Percentiles rank a stretch among this genome's conserved stretches.
Evolutionary conservation across 2,888 invertebrate species (phyloP).

Genomic region (Odontomyia ornata): DNA sequence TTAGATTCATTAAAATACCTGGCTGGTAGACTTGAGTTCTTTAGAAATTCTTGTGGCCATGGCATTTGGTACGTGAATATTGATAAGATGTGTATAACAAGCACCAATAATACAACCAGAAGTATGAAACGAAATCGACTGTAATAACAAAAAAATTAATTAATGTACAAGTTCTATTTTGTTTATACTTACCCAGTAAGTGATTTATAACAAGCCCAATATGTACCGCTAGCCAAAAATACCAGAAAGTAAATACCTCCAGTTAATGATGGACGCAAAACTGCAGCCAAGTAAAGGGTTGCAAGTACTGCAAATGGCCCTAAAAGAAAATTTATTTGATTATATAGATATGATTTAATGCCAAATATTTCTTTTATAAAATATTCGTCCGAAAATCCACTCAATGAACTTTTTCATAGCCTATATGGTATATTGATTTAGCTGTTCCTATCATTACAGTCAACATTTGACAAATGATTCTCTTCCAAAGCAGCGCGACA

Average conservation of each 20-base stretch:
- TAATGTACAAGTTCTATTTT: neutral
- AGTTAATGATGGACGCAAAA: slow-evolving; percentile 82
- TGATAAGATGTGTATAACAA: slow-evolving; percentile 76
- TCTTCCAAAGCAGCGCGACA: no score
- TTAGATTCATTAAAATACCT: slow-evolving; percentile 66
- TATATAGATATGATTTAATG: no score
- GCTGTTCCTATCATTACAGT: no score
- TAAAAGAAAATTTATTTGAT: slow-evolving; percentile 49
- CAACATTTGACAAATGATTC: no score
- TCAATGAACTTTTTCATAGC: no score
- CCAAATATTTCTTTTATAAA: no score
- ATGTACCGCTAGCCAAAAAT: slow-evolving; percentile 85
- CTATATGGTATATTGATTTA: no score
- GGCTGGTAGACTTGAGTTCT: slow-evolving; percentile 75
- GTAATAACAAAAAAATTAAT: slow-evolving; percentile 18
- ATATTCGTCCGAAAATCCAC: no score
- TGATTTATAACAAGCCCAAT: slow-evolving; percentile 84
- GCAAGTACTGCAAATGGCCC: slow-evolving; percentile 61
- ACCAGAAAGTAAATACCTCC: slow-evolving; percentile 87
- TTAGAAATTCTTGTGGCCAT: slow-evolving; percentile 77
- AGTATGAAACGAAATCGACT: slow-evolving; percentile 77
- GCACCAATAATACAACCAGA: slow-evolving; percentile 76
- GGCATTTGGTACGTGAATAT: slow-evolving; percentile 86
- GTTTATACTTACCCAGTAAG: slow-evolving; percentile 66
- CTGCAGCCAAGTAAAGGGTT: slow-evolving; percentile 62